A percentile compares a stretch with the other conserved stretches of the same genome.
Conservation (phyloP, 23 tunicate genomes). For the Halocynthia aurantium region DNA sequence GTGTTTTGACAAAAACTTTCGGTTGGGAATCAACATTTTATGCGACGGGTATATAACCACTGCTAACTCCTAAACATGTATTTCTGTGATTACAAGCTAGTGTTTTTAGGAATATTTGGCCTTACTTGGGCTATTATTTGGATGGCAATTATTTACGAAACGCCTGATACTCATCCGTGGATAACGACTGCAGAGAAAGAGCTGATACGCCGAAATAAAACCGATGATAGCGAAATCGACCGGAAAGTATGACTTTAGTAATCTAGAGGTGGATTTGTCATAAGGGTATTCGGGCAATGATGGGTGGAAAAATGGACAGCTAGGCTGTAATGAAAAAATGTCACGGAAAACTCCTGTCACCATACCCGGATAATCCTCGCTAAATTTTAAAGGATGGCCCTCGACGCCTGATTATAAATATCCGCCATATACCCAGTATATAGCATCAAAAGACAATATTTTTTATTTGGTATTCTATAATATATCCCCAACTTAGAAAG, state of each 20-base stretch:
- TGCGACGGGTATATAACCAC: neutral
- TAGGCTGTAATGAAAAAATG: no score
- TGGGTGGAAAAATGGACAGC: no score
- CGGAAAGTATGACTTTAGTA: no score
- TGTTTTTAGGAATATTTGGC: constrained; percentile 3
- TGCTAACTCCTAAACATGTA: neutral
- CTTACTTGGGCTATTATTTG: constrained; percentile 5
- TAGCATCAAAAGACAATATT: no score
- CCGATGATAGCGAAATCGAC: neutral
- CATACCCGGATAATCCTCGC: no score
- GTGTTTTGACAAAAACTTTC: neutral
- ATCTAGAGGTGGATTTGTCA: no score
- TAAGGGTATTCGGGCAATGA: no score
- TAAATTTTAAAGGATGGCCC: no score
- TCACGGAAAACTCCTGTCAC: no score
- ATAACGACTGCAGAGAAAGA: neutral
- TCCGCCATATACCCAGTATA: no score
- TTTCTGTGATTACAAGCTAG: neutral
- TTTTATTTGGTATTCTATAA: neutral
- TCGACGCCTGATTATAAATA: no score
- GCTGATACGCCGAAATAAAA: neutral
- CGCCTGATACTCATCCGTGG: constrained; percentile 14
- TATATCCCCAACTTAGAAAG: neutral
- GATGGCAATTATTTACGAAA: constrained; percentile 8
- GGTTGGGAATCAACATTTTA: constrained; percentile 10